Conservation (phyloP, 2,113 vertebrate species). For the Sterrhoptilus dennistouni region DNA sequence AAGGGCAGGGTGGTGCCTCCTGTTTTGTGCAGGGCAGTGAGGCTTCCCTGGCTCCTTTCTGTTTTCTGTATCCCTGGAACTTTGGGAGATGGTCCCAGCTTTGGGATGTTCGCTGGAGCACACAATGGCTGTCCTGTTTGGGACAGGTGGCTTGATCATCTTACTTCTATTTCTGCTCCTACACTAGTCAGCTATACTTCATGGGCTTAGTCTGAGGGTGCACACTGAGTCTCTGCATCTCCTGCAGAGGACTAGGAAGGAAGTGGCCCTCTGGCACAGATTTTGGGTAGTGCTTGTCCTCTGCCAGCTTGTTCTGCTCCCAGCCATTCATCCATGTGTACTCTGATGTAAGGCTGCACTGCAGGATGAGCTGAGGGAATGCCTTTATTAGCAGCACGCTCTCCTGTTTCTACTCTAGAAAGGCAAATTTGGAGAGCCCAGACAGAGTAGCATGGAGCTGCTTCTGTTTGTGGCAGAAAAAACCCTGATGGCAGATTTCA, state of each 20-base stretch:
- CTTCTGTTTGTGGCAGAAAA: background rate
- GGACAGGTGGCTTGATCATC: background rate
- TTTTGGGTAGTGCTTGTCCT: background rate
- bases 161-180: background rate
- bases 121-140: background rate
- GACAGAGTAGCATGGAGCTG: background rate
- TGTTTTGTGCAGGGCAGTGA: accelerated
- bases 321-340: background rate
- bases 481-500: background rate
- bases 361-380: background rate
- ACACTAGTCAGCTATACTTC: background rate
- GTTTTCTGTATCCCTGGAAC: background rate
- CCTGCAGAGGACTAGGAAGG: background rate
- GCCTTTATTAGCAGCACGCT: background rate
- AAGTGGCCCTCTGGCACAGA: accelerated
- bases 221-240: accelerated
- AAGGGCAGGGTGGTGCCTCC: background rate
- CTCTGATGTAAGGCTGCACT: background rate
- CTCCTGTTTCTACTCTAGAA: background rate
- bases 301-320: background rate
- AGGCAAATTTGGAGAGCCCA: background rate
- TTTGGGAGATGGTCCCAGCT: background rate
- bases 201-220: background rate
- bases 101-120: background rate
- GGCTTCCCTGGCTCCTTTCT: background rate